A percentile compares a stretch with the other conserved stretches of the same genome.
Conservation (phyloP, 2,888 invertebrate genomes). For the Poecilobothrus nobilitatus region DNA sequence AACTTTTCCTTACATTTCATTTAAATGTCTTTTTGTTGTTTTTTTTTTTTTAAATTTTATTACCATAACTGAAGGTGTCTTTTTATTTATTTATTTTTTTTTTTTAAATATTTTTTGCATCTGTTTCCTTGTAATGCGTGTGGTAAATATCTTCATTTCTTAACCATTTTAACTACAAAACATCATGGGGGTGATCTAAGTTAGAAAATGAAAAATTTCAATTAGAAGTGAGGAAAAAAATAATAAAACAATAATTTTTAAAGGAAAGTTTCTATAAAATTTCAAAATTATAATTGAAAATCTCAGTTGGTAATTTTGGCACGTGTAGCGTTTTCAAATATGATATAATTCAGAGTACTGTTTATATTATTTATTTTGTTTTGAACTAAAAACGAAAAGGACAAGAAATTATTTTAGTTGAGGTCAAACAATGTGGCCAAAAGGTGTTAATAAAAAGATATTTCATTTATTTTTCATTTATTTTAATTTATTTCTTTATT, state of each 20-base stretch:
- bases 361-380: too few relatives aligned
- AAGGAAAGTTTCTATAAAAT: too few relatives aligned
- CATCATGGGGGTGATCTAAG: background rate
- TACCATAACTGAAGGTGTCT: background rate
- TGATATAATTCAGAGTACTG: background rate
- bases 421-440: too few relatives aligned
- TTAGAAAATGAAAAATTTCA: background rate
- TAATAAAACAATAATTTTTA: too few relatives aligned
- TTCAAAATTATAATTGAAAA: background rate
- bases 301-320: background rate
- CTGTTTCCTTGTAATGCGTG: slow-evolving; percentile 3
- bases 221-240: too few relatives aligned
- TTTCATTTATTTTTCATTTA: too few relatives aligned
- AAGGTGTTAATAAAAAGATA: too few relatives aligned
- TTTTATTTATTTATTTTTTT: background rate
- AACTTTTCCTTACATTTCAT: too few relatives aligned
- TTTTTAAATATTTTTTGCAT: background rate
- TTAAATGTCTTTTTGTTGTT: too few relatives aligned
- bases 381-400: too few relatives aligned
- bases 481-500: too few relatives aligned
- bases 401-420: too few relatives aligned
- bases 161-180: background rate
- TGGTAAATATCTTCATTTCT: slow-evolving; percentile 5
- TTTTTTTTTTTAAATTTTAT: background rate
- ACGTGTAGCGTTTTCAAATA: background rate